Conservation (phyloP, 2,888 invertebrate species). For the Ormyrus labotus region DNA sequence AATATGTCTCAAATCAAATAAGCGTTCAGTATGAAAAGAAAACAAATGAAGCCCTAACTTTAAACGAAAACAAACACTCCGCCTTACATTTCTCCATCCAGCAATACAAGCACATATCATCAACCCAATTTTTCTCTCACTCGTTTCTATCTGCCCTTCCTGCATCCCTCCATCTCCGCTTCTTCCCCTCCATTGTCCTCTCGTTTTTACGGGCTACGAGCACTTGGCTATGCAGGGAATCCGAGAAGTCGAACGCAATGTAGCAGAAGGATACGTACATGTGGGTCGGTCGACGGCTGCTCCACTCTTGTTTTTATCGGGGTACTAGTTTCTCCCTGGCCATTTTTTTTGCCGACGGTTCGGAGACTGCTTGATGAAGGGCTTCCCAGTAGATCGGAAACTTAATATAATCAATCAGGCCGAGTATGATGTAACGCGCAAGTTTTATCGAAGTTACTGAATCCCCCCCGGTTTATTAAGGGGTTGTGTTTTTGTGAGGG, state of each 20-base stretch:
- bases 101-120: conserved; percentile 32
- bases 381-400: neutral
- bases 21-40: too few species aligned
- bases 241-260: conserved; percentile 27
- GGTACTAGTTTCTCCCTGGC: neutral
- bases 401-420: conserved; percentile 34
- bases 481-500: too few species aligned
- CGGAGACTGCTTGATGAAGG: conserved; percentile 18
- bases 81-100: neutral
- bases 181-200: neutral
- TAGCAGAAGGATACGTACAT: neutral
- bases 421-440: conserved; percentile 26
- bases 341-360: neutral
- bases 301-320: neutral
- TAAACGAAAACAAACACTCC: neutral
- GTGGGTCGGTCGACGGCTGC: neutral
- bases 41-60: too few species aligned
- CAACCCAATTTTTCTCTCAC: conserved; percentile 1
- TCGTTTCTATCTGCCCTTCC: neutral
- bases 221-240: conserved; percentile 37
- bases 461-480: too few species aligned
- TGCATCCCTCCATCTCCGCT: conserved; percentile 11
- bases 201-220: neutral
- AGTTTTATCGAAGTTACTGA: conserved; percentile 7
- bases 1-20: too few species aligned